phyloP scores from a whole-genome alignment of 2,797 vertebrate genomes.

The Apogon talboti region DNA sequence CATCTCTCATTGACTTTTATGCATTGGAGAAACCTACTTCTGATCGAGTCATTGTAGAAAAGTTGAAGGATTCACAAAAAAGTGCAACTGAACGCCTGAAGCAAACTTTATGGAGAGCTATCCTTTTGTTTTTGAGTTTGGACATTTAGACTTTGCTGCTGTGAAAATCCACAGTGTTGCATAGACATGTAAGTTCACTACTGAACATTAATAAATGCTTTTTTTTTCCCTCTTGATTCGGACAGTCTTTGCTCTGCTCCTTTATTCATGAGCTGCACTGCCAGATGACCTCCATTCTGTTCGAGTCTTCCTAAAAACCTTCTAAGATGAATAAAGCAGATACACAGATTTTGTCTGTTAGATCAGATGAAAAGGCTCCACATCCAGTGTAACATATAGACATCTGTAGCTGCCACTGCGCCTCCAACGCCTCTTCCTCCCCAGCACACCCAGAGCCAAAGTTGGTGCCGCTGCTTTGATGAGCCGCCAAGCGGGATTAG shows the following conservation, averaged over 20 bases:
- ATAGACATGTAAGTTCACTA: not conserved
- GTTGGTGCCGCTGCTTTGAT: slow-evolving; percentile 73
- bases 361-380: slow-evolving; percentile 36
- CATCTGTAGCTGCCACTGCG: slow-evolving; percentile 51
- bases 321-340: slow-evolving; percentile 17
- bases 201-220: not conserved
- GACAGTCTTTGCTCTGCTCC: not conserved
- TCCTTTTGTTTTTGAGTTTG: not conserved
- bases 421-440: slow-evolving; percentile 50
- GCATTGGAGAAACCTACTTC: too few relatives aligned
- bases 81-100: too few relatives aligned
- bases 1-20: too few relatives aligned
- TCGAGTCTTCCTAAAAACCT: not conserved
- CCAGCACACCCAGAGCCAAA: slow-evolving; percentile 49
- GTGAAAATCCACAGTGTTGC: not conserved
- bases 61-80: too few relatives aligned
- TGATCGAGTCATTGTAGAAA: too few relatives aligned
- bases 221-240: slow-evolving; percentile 1
- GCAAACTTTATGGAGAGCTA: too few relatives aligned
- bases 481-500: slow-evolving; percentile 75
- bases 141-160: too few relatives aligned
- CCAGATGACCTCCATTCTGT: slow-evolving; percentile 13
- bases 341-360: slow-evolving; percentile 16
- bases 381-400: slow-evolving; percentile 47
- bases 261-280: slow-evolving; percentile 2